These are phyloP conservation scores for Cephus sareptanus DNA, from an alignment of 2,888 invertebrate species.

Conservation along the genomic window DNA sequence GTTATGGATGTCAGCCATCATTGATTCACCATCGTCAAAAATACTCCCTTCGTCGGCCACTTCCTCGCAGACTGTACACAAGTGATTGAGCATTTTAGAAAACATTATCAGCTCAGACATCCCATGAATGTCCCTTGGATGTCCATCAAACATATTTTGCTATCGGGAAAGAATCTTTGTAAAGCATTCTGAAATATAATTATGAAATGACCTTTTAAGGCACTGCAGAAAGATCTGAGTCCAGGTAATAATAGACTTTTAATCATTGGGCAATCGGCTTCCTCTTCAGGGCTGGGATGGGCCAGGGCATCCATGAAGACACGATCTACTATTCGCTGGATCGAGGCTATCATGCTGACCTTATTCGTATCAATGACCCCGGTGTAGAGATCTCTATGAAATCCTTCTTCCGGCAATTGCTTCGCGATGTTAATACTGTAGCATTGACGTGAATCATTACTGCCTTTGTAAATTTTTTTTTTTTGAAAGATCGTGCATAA, in stretches of 20 bases:
- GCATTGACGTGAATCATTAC: not conserved
- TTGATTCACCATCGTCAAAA: constrained; percentile 78
- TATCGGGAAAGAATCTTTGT: not conserved
- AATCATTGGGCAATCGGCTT: constrained; percentile 86
- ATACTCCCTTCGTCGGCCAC: constrained; percentile 83
- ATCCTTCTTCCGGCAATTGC: constrained; percentile 91
- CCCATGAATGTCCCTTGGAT: not conserved
- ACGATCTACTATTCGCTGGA: constrained; percentile 88
- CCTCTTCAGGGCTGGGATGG: constrained; percentile 82
- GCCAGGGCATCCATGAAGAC: constrained; percentile 92
- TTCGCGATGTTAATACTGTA: constrained; percentile 78
- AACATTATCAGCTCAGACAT: not conserved
- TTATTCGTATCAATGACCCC: constrained; percentile 83
- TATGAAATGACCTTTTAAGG: constrained; percentile 75
- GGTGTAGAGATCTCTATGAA: constrained; percentile 84
- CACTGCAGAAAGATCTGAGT: constrained; percentile 87
- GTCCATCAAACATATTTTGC: not conserved
- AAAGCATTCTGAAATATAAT: not conserved
- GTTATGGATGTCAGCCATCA: constrained; percentile 72
- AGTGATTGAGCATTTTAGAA: not conserved
- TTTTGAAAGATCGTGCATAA: not conserved
- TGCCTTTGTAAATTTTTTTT: not conserved
- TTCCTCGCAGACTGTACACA: constrained; percentile 79
- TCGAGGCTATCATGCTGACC: constrained; percentile 85
- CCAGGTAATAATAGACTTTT: constrained; percentile 86